Evolutionary conservation across 2,888 invertebrate genomes (phyloP), one percentile per base, ranked within the genome.

Genomic region (Epinotia bilunana): DNA sequence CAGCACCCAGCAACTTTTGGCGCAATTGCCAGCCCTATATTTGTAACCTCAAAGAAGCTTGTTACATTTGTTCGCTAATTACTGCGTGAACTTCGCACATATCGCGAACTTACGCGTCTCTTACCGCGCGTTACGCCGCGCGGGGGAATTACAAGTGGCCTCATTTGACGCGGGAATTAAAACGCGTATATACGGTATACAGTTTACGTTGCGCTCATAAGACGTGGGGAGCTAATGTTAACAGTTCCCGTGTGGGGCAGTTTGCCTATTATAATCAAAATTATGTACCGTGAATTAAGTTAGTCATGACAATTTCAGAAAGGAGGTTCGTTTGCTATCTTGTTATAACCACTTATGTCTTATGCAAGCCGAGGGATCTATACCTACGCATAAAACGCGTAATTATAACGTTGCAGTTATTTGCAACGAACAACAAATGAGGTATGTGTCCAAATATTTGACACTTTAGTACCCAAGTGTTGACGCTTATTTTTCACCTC

Each of bases 21-120:
- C 23, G 23, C 58, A 33, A 69, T 60, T 71, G 62, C 39, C 72
- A 65, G 16, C 72, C 73, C 73, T 73, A 43, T 18, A 49, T 55
- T 43, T 62, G 58, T 28, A 60, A 71, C 74, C 70, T 43, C 70
- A 70, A 74, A 74, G 74, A 74, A 74, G 60, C 63, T 67, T 70
- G 74, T 74, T 74, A 74, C 74, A 74, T 74, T 74, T 74, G 74
- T 71, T 74, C 23, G 43, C 70, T 74, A 74, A 74, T 74, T 74
- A 74, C 39, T 67, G 65, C 74, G 74, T 74, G 70, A 74, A 74
- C 58, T 74, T 74, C 69, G 58, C 74, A 74, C 70, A 74, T 74
- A 74, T 67, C 65, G 57, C 68, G 63, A 70, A 71, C 74, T 64
- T 46, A 53, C 74, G 69, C 61, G 63, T 64, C 28, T 16, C 53